phyloP scores from a whole-genome alignment of 1,140 invertebrate genomes.

The Hermatobates lingyangjiaoensis region DNA sequence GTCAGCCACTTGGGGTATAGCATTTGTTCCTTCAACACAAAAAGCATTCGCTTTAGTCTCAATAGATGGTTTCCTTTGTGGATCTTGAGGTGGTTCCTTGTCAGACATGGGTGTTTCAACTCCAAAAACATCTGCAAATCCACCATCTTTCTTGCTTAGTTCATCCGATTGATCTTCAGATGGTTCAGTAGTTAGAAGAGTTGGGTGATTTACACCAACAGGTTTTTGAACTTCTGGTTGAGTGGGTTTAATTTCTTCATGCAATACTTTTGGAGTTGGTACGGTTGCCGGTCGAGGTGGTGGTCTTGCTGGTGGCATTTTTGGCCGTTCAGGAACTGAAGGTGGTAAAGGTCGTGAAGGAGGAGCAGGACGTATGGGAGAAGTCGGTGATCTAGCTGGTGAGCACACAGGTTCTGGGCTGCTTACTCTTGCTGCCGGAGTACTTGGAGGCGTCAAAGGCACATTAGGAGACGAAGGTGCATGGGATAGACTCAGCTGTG shows the following conservation, averaged over 20 bases:
- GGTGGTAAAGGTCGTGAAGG: slow-evolving; percentile 18
- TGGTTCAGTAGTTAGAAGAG: not conserved
- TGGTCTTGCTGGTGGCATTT: slow-evolving; percentile 12
- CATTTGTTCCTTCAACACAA: not conserved
- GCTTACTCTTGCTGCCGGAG: not conserved
- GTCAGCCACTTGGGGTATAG: not conserved
- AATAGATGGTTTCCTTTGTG: no score
- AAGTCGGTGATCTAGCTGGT: slow-evolving; percentile 1
- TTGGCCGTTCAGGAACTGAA: slow-evolving; percentile 18
- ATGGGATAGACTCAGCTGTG: no score
- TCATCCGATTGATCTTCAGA: not conserved
- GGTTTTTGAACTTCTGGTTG: slow-evolving; percentile 7
- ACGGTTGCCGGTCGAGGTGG: slow-evolving; percentile 6
- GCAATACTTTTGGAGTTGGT: slow-evolving; percentile 10
- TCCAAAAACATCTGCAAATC: slow-evolving; percentile 7
- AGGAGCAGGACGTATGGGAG: not conserved
- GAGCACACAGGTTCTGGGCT: not conserved
- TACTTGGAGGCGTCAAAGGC: no score
- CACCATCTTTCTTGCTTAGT: not conserved
- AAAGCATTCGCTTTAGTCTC: no score
- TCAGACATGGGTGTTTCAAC: not conserved
- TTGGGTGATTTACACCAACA: not conserved
- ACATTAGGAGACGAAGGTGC: no score
- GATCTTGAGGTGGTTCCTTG: not conserved
- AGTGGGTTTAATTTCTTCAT: slow-evolving; percentile 20